Evolutionary conservation across 37 sponge, comb jelly and placozoan species (phyloP).

Genomic region (Axinella damicornis): DNA sequence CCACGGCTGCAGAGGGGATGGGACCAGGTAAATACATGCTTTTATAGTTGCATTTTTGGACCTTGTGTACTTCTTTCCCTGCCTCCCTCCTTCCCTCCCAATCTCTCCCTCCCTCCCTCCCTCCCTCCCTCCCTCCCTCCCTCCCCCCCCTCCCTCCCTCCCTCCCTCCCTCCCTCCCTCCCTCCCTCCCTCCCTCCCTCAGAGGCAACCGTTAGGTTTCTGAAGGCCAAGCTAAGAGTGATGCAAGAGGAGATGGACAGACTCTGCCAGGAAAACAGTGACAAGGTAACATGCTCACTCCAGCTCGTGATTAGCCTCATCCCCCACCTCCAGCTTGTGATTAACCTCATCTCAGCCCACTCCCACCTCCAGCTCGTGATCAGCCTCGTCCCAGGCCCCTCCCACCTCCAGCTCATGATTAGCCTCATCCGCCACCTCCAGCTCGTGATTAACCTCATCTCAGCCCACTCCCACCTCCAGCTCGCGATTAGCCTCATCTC

Average conservation of each 20-base stretch:
- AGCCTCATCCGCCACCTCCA: too few relatives aligned
- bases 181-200: background rate
- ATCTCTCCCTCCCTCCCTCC: background rate
- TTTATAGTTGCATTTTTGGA: background rate
- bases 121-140: background rate
- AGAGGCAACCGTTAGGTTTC: constrained; percentile 82
- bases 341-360: too few relatives aligned
- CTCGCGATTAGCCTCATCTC: too few relatives aligned
- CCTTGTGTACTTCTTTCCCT: too few relatives aligned
- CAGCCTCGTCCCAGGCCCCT: too few relatives aligned
- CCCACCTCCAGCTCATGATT: too few relatives aligned
- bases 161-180: background rate
- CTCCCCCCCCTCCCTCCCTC: background rate
- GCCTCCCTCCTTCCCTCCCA: too few relatives aligned
- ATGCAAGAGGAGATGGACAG: constrained; percentile 96
- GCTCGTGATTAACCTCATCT: too few relatives aligned
- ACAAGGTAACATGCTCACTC: constrained; percentile 44
- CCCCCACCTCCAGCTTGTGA: too few relatives aligned
- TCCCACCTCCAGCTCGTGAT: too few relatives aligned
- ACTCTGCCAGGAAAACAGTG: constrained; percentile 70
- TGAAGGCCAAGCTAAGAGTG: constrained; percentile 96
- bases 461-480: too few relatives aligned
- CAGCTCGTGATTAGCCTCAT: too few relatives aligned
- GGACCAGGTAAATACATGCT: constrained; percentile 63
- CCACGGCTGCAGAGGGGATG: constrained; percentile 70